Evolutionary conservation across 92 coral and sea anemone species (phyloP), one percentile per base, ranked within the genome.

Genomic region (Epizoanthus scotinus): DNA sequence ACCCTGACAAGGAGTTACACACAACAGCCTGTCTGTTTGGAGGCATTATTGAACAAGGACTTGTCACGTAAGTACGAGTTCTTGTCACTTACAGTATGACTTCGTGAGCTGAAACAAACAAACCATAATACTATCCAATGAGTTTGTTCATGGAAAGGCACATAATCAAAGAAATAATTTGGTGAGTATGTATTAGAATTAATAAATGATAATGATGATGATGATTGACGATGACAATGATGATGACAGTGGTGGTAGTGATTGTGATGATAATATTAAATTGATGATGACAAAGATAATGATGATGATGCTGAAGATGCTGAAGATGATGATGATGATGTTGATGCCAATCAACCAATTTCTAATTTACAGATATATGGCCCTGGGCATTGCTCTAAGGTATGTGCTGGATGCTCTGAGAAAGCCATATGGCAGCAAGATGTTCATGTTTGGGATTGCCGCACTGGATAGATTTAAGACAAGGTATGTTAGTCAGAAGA

Each of bases 381-480:
- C 98, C 3, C 90, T 96, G 79, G 99, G 99, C 34, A 96, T 96
- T 81, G 99, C 99, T 8, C 64, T 96, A 75, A 91, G 99, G 52
- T 96, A 96, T 82, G 99, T 96, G 18, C 63, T 96, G 72, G 99
- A 96, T 84, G 99, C 99, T 2, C 69, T 96, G 68, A 89, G 99
- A 24, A 96, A 96, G 79, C 81, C 99, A 1, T 96, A 67, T 56
- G 93, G 91, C 20, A 93, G 98, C 61, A 96, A 96, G 89, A 96
- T 96, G 99, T 91, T 91, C 66, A 89, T 93, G 95, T 96, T 96
- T 87, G 99, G 99, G 53, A 91, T 96, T 73, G 97, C 99, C 25
- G 99, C 98, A 22, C 84, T 96, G 85, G 99, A 96, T 70, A 87
- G 99, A 70, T 96, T 96, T 65, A 96, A 94, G 74, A 92, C 97